Evolutionary conservation across 2,888 invertebrate species (phyloP).

Genomic region (Corbicula japonica): DNA sequence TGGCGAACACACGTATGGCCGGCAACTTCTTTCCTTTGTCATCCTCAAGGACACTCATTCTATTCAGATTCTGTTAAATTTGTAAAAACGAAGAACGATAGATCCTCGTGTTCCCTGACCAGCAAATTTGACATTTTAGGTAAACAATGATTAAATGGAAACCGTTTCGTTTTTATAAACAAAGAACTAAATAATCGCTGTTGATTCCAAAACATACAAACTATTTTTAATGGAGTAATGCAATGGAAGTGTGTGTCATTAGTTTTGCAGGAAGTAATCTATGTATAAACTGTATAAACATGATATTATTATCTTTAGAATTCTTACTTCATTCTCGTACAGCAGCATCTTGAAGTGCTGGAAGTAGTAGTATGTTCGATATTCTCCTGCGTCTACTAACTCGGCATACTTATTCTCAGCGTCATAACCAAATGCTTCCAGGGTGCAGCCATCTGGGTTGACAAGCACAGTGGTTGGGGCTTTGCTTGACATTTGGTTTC

Average conservation of each 20-base stretch:
- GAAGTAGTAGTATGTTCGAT: slow-evolving; percentile 8
- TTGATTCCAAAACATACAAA: neutral
- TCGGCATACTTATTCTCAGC: slow-evolving; percentile 23
- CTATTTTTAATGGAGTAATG: neutral
- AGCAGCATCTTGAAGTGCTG: slow-evolving; percentile 27
- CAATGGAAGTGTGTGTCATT: neutral
- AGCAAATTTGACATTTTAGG: neutral
- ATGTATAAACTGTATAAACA: neutral
- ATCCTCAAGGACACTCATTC: slow-evolving; percentile 6
- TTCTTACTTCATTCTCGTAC: slow-evolving; percentile 16
- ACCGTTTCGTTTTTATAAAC: too few species aligned
- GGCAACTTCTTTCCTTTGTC: slow-evolving; percentile 11
- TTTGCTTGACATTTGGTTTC: slow-evolving; percentile 16
- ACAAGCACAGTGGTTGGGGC: slow-evolving; percentile 24
- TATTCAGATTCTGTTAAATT: neutral
- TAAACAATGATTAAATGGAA: too few species aligned
- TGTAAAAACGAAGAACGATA: too few species aligned
- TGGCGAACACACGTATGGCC: slow-evolving; percentile 16
- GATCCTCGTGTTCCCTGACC: neutral
- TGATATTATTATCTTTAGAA: neutral
- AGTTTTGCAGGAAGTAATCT: neutral
- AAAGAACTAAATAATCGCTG: neutral
- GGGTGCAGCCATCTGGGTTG: slow-evolving; percentile 14
- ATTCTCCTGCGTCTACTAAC: neutral
- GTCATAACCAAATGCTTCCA: slow-evolving; percentile 29